Evolutionary conservation across 1,140 invertebrate species (phyloP).

Genomic region (Pissodes strobi): DNA sequence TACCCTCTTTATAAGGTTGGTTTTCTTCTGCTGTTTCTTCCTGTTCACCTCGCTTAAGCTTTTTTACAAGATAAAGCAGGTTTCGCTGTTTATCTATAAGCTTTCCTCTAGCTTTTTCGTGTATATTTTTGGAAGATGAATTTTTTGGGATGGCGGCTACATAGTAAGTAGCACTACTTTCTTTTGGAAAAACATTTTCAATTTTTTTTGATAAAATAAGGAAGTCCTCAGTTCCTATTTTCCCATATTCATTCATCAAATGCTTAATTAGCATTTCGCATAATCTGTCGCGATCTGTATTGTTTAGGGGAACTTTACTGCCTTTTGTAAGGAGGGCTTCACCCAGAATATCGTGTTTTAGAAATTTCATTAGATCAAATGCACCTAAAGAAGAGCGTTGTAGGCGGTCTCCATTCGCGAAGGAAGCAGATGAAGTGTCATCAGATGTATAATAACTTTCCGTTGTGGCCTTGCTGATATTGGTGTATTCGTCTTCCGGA

Average conservation of each 20-base stretch:
- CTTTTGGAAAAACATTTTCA: slow-evolving; percentile 1
- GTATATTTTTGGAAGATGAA: background rate
- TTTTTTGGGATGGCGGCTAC: background rate
- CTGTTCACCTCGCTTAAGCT: background rate
- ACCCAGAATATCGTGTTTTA: background rate
- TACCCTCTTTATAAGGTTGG: background rate
- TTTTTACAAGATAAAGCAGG: slow-evolving; percentile 4
- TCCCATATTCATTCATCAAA: background rate
- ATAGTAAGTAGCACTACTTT: slow-evolving; percentile 2
- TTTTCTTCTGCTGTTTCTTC: background rate
- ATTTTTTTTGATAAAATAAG: slow-evolving; percentile 8
- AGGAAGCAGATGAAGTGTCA: no score
- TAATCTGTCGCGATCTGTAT: slow-evolving; percentile 1
- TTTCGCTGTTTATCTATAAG: no score
- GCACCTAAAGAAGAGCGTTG: background rate
- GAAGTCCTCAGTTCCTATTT: background rate
- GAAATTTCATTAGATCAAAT: background rate
- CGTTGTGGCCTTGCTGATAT: no score
- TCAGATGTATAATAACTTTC: no score
- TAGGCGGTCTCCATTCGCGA: no score
- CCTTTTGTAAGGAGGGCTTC: background rate
- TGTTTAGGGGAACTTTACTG: background rate
- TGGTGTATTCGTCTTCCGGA: no score
- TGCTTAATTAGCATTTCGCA: slow-evolving; percentile 8
- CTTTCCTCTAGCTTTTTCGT: slow-evolving; percentile 9